Percentiles rank a stretch among this genome's conserved stretches.
Conservation (phyloP, 2,797 vertebrate species). For the Parauchenoglanis ngamensis region DNA sequence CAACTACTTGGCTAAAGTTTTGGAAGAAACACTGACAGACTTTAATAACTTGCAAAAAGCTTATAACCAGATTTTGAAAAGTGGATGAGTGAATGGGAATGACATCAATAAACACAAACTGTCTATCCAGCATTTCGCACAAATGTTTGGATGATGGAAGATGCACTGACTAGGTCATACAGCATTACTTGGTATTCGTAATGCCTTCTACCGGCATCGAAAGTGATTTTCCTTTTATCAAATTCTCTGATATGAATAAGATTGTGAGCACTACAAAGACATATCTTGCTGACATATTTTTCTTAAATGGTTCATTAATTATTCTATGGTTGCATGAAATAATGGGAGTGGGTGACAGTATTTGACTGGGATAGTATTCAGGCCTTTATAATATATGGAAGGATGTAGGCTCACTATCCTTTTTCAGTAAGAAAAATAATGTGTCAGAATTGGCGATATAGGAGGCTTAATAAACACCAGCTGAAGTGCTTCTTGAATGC, state of each 20-base stretch:
- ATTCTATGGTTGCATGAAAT: background rate
- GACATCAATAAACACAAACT: background rate
- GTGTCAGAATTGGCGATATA: background rate
- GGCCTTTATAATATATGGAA: background rate
- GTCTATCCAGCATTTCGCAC: background rate
- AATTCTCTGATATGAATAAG: background rate
- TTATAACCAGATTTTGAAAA: background rate
- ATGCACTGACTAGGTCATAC: background rate
- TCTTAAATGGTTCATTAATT: background rate
- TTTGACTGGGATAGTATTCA: background rate
- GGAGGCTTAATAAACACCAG: background rate
- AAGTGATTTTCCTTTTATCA: background rate
- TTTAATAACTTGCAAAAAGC: background rate
- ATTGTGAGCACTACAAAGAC: background rate
- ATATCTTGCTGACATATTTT: background rate
- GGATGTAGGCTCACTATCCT: background rate
- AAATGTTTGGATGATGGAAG: background rate
- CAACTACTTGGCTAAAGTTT: background rate
- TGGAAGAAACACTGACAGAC: background rate
- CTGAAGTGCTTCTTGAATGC: background rate
- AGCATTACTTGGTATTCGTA: background rate
- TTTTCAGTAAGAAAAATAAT: background rate
- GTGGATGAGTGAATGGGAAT: background rate
- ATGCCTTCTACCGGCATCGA: background rate
- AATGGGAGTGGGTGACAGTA: background rate